Percentiles rank a stretch among this genome's conserved stretches.
These are phyloP conservation scores for Limnodromus scolopaceus DNA, from an alignment of 2,797 vertebrate genomes.

Conservation along the genomic window DNA sequence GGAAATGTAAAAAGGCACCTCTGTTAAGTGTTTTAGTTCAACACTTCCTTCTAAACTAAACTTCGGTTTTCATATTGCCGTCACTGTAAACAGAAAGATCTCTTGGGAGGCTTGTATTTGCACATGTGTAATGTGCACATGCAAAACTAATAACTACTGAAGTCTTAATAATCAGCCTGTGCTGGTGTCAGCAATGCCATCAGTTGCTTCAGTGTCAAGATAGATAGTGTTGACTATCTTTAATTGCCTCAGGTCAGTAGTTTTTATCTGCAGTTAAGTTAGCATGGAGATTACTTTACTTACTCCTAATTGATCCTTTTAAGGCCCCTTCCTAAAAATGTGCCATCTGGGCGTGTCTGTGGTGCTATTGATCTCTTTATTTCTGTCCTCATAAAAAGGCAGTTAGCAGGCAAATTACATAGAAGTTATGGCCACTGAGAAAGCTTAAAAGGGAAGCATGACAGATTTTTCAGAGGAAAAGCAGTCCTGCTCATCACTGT, in stretches of 20 bases:
- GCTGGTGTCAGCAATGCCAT: not conserved
- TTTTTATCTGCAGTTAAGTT: not conserved
- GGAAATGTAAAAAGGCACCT: not conserved
- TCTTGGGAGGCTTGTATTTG: not conserved
- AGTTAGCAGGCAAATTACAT: conserved; percentile 28
- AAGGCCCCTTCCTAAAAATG: not conserved
- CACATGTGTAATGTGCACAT: not conserved
- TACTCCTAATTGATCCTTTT: conserved; percentile 39
- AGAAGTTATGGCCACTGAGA: conserved; percentile 42
- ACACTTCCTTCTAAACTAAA: not conserved
- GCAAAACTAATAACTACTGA: not conserved
- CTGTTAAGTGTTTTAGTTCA: not conserved
- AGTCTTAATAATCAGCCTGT: not conserved
- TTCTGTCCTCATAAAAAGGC: conserved; percentile 55
- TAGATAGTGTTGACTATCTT: not conserved
- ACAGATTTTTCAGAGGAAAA: conserved; percentile 50
- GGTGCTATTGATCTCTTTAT: conserved; percentile 1
- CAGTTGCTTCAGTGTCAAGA: not conserved
- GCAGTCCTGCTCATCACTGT: conserved; percentile 43
- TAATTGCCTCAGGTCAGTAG: not conserved
- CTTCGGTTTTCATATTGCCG: not conserved
- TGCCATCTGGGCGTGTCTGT: not conserved
- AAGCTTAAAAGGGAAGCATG: not conserved
- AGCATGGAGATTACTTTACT: conserved; percentile 11
- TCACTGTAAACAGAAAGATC: not conserved